These are phyloP conservation scores for Bolinopsis microptera DNA, from an alignment of 37 sponge, comb jelly and placozoan genomes.

Conservation along the genomic window DNA sequence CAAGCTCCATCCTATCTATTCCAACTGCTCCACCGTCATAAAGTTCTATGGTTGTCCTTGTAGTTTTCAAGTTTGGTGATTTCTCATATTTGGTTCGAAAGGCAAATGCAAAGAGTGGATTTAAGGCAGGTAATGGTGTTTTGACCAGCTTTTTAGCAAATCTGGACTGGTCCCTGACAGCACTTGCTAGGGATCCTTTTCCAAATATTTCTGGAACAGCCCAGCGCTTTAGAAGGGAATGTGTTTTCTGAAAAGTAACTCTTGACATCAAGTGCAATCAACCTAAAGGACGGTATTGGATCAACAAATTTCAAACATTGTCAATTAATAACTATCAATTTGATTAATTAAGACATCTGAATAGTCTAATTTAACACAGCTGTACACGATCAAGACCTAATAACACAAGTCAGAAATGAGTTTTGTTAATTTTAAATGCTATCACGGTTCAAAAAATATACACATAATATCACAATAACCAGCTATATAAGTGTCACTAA, in stretches of 20 bases:
- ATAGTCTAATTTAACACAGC: too few relatives aligned
- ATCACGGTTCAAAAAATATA: too few relatives aligned
- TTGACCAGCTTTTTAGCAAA: background rate
- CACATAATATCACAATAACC: too few relatives aligned
- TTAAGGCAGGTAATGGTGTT: background rate
- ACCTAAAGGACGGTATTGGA: too few relatives aligned
- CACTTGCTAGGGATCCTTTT: background rate
- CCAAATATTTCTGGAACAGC: background rate
- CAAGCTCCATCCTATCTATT: background rate
- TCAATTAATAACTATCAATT: too few relatives aligned
- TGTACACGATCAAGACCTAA: too few relatives aligned
- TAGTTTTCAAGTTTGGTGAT: background rate
- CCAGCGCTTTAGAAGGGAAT: slow-evolving; percentile 12
- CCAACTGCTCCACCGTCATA: background rate
- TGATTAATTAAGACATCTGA: too few relatives aligned
- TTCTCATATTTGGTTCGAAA: slow-evolving; percentile 47
- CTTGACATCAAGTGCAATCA: too few relatives aligned
- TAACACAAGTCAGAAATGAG: too few relatives aligned
- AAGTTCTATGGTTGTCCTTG: background rate
- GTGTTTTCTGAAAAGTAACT: background rate
- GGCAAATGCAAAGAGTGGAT: background rate
- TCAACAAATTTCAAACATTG: too few relatives aligned
- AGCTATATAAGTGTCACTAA: too few relatives aligned
- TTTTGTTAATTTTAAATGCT: too few relatives aligned
- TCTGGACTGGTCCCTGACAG: background rate